Base-by-base conservation (phyloP, 2,113 vertebrate genomes). In the Trogon surrucura region DNA sequence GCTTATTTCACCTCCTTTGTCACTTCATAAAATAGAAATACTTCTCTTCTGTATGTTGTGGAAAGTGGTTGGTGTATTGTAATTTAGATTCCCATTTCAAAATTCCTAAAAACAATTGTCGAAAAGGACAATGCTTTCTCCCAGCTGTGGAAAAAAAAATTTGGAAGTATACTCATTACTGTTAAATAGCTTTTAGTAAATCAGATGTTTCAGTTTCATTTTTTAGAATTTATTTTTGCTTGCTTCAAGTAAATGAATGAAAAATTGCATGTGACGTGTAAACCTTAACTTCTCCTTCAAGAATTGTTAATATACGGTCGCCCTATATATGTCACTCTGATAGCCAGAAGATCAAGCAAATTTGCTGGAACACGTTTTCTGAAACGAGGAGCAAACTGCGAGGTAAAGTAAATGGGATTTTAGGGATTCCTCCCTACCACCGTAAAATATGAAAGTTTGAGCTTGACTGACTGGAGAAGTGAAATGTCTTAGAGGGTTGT, bases 351-450 rank as follows among this genome's bases (percentile, higher is more conserved):
- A 91, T 99, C 99, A 96, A 99, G 99, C 94, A 99, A 98, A 96
- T 99, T 99, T 96, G 99, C 99, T 36, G 99, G 99, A 64, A 99
- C 99, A 16, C 99, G 99, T 67, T 99, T 99, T 97, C 98, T 99
- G 85, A 99, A 99, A 97, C 99, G 99, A 97, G 99, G 99, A 77
- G 97, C 99, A 89, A 99, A 99, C 97, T 99, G 98, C 93, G 98
- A 99, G 99, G 99, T 99, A 98, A 98, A 92, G 32, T 9, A 80
- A 36, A 58, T 30, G 44, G 13, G 19, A 25, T 85, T 93, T 79
- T 71, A 75, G 29, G 26, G 9, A 4, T 88, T 80, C 27, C 11
- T 22, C 22, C 17, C 20, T 88, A 8, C 16, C 19, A 22, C 15
- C 22, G 11, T 41, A 41, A 41, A 32, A 1, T 32, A 20, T 36